phyloP scores from a whole-genome alignment of 1,140 invertebrate species.

The Globodera rostochiensis region DNA sequence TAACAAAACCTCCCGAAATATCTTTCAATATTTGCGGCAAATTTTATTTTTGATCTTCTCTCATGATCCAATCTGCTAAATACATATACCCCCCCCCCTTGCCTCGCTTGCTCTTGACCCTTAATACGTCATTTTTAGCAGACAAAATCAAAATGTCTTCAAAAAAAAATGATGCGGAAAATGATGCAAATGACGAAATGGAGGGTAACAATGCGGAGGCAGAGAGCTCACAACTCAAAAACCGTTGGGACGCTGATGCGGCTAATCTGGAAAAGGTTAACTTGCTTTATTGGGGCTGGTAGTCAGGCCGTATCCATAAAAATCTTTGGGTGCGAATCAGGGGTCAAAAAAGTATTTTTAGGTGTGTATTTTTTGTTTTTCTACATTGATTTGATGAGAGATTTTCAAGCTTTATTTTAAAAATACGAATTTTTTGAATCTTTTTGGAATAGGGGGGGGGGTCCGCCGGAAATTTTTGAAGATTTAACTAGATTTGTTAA shows the following conservation, averaged over 20 bases:
- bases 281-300: neutral
- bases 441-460: neutral
- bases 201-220: neutral
- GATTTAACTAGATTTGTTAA: neutral
- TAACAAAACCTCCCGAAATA: no score
- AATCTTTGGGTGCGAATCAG: no score
- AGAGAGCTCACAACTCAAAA: neutral
- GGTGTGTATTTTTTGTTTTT: no score
- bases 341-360: no score
- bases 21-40: no score
- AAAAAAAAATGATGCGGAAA: neutral
- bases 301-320: no score
- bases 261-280: slow-evolving; percentile 6
- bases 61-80: no score
- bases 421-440: neutral
- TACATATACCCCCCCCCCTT: no score
- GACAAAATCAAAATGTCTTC: neutral
- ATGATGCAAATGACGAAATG: slow-evolving; percentile 1
- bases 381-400: no score
- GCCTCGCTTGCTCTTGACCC: no score
- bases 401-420: no score
- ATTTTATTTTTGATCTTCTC: no score
- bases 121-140: neutral
- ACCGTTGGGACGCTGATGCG: slow-evolving; percentile 7
- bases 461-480: neutral